Evolutionary conservation across 1,140 invertebrate genomes (phyloP).

Genomic region (Dendroctonus valens): DNA sequence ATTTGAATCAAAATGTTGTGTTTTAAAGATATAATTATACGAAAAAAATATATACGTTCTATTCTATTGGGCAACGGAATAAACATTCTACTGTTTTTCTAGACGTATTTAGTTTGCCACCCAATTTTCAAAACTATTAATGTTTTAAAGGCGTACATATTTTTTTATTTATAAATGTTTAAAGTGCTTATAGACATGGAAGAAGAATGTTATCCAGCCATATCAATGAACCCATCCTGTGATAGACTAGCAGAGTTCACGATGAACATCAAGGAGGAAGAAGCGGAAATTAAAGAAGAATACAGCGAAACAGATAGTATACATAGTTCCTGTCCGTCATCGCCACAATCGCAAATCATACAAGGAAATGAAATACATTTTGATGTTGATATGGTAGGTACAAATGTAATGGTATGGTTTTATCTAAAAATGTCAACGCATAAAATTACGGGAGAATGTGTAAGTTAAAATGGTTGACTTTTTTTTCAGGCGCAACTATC

Average conservation of each 20-base stretch:
- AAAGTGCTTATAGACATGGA: conserved; percentile 69
- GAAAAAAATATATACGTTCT: too few species aligned
- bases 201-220: conserved; percentile 75
- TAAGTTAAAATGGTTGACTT: not conserved
- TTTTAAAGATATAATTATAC: too few species aligned
- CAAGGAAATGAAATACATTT: conserved; percentile 40
- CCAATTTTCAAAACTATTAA: too few species aligned
- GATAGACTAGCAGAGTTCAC: conserved; percentile 45
- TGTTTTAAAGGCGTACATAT: too few species aligned
- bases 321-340: conserved; percentile 64
- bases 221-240: conserved; percentile 63
- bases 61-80: too few species aligned
- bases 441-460: not conserved
- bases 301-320: conserved; percentile 61
- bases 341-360: conserved; percentile 51
- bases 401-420: not conserved
- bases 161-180: too few species aligned
- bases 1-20: too few species aligned
- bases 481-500: conserved; percentile 22
- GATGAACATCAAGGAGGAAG: conserved; percentile 67
- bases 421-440: not conserved
- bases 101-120: too few species aligned
- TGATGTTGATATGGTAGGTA: conserved; percentile 40
- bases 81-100: too few species aligned
- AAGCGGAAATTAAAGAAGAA: conserved; percentile 44